phyloP scores from a whole-genome alignment of 2,797 vertebrate species.

The Cryptoprocta ferox region DNA sequence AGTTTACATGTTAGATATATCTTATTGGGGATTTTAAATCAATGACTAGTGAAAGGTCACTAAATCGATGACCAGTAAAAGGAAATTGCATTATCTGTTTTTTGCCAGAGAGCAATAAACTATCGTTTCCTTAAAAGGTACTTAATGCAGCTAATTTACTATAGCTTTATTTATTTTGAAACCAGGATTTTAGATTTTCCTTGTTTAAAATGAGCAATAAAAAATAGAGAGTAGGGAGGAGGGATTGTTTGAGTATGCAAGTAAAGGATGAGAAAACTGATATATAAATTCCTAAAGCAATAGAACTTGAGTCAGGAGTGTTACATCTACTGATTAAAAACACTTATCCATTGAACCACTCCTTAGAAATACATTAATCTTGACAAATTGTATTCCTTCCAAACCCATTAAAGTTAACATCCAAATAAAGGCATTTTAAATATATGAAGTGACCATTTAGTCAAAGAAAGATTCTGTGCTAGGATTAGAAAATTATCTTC shows the following conservation, averaged over 20 bases:
- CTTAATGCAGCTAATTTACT: constrained; percentile 51
- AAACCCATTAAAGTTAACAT: constrained; percentile 67
- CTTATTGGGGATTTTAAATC: constrained; percentile 30
- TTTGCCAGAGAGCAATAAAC: constrained; percentile 8
- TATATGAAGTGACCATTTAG: constrained; percentile 48
- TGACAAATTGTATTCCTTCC: constrained; percentile 63
- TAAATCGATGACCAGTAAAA: constrained; percentile 31
- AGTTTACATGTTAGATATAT: not conserved
- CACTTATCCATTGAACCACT: constrained; percentile 47
- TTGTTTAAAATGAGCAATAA: constrained; percentile 56
- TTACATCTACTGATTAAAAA: constrained; percentile 35
- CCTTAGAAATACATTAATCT: constrained; percentile 66
- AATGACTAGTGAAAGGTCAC: not conserved
- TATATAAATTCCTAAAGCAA: constrained; percentile 54
- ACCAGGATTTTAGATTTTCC: constrained; percentile 48
- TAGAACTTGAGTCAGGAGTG: constrained; percentile 16
- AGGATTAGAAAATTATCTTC: constrained; percentile 46
- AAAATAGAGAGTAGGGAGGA: constrained; percentile 18
- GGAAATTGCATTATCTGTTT: constrained; percentile 44
- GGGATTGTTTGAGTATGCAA: constrained; percentile 14
- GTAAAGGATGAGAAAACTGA: constrained; percentile 49
- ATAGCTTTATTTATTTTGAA: constrained; percentile 66
- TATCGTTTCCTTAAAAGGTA: constrained; percentile 60
- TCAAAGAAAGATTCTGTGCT: constrained; percentile 53
- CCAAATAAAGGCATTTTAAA: constrained; percentile 59